phyloP scores from a whole-genome alignment of 2,888 invertebrate species.

The Lycaena phlaeas region DNA sequence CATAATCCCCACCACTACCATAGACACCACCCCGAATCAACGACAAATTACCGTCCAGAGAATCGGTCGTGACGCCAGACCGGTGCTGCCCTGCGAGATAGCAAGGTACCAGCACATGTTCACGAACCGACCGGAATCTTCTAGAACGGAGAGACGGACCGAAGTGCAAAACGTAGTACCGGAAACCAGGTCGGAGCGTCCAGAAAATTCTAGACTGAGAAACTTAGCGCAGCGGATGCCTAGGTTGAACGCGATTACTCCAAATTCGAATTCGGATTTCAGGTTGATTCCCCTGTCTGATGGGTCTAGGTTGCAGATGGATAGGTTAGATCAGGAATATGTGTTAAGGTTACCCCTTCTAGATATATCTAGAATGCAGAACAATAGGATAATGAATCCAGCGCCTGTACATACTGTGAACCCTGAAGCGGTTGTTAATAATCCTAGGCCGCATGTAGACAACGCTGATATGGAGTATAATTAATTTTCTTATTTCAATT shows the following conservation, averaged over 20 bases:
- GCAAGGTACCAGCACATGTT: slow-evolving; percentile 62
- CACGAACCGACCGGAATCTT: slow-evolving; percentile 26
- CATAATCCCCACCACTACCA: slow-evolving; percentile 31
- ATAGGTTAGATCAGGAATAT: slow-evolving; percentile 45
- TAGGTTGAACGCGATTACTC: slow-evolving; percentile 34
- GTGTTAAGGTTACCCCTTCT: slow-evolving; percentile 42
- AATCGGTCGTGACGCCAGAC: slow-evolving; percentile 71
- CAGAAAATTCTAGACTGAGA: slow-evolving; percentile 41
- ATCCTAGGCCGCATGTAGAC: slow-evolving; percentile 27
- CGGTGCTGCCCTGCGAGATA: slow-evolving; percentile 64
- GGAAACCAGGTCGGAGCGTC: slow-evolving; percentile 25
- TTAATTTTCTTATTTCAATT: slow-evolving; percentile 7
- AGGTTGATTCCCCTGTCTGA: slow-evolving; percentile 48
- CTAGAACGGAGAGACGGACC: slow-evolving; percentile 31
- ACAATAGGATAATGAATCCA: slow-evolving; percentile 27
- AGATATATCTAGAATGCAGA: slow-evolving; percentile 39
- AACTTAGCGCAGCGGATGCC: slow-evolving; percentile 48
- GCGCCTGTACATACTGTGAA: slow-evolving; percentile 29
- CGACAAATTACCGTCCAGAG: slow-evolving; percentile 72
- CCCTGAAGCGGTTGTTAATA: slow-evolving; percentile 29
- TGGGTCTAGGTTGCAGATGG: slow-evolving; percentile 28
- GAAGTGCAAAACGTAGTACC: slow-evolving; percentile 34
- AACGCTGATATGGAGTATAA: slow-evolving; percentile 33
- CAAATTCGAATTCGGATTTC: slow-evolving; percentile 29
- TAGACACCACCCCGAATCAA: slow-evolving; percentile 29